These are phyloP conservation scores for Drosophila nigromelanica DNA, from an alignment of 1,140 invertebrate species.

Conservation along the genomic window DNA sequence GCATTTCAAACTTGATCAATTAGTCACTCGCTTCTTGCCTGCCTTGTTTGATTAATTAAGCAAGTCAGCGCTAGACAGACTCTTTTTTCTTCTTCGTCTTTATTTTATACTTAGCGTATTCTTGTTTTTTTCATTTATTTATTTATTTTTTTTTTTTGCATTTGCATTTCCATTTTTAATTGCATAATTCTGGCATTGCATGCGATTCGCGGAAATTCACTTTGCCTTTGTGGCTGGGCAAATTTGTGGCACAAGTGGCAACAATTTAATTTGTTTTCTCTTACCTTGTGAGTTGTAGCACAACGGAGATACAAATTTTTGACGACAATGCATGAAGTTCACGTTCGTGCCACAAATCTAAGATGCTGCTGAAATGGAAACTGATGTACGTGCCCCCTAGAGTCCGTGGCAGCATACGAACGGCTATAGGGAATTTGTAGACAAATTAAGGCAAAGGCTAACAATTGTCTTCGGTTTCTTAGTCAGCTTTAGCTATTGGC, in stretches of 20 bases:
- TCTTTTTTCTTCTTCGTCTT: conserved; percentile 5
- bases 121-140: conserved; percentile 11
- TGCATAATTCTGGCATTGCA: conserved; percentile 75
- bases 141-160: conserved; percentile 31
- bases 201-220: conserved; percentile 63
- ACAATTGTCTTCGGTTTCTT: conserved; percentile 47
- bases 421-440: conserved; percentile 68
- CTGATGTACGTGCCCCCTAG: conserved; percentile 43
- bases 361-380: conserved; percentile 68
- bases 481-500: conserved; percentile 16
- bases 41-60: conserved; percentile 41
- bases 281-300: conserved; percentile 10
- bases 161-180: conserved; percentile 79
- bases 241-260: conserved; percentile 56
- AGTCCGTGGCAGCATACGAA: conserved; percentile 24
- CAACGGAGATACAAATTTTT: conserved; percentile 67
- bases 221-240: conserved; percentile 13
- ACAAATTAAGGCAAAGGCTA: conserved; percentile 79
- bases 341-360: conserved; percentile 80
- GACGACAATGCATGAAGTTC: conserved; percentile 77
- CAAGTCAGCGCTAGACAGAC: conserved; percentile 23
- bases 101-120: conserved; percentile 11
- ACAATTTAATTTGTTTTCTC: conserved; percentile 75
- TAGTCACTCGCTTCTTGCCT: conserved; percentile 20
- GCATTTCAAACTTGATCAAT: conserved; percentile 22